Evolutionary conservation across 2,797 vertebrate genomes (phyloP).

Genomic region (Chaetodon trifasciatus): DNA sequence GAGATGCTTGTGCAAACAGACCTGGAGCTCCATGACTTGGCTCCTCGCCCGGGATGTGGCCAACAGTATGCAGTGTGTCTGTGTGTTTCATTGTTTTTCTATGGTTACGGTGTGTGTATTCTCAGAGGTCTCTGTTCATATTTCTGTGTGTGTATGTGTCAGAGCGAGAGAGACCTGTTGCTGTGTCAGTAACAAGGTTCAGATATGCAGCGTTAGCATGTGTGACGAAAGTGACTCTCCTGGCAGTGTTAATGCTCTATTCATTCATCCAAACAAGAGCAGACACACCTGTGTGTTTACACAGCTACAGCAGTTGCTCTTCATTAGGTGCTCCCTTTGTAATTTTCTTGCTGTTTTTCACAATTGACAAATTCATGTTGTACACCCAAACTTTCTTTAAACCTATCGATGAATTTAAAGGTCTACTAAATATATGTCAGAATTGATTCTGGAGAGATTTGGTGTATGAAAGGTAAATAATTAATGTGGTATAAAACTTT

Average conservation of each 20-base stretch:
- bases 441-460: too few relatives aligned
- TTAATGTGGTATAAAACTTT: too few relatives aligned
- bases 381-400: too few relatives aligned
- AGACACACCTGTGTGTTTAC: constrained; percentile 50
- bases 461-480: too few relatives aligned
- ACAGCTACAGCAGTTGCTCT: neutral
- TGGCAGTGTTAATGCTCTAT: constrained; percentile 7
- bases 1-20: constrained; percentile 72
- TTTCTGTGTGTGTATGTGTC: neutral
- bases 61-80: neutral
- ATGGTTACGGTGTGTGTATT: neutral
- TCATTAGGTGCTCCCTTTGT: neutral
- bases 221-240: constrained; percentile 21
- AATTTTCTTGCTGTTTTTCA: neutral
- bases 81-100: constrained; percentile 13
- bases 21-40: constrained; percentile 54
- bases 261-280: constrained; percentile 29
- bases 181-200: constrained; percentile 6
- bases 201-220: neutral
- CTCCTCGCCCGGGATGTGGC: constrained; percentile 3
- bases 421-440: too few relatives aligned
- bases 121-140: neutral
- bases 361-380: neutral
- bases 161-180: neutral
- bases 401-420: too few relatives aligned